Evolutionary conservation across 2,113 vertebrate species (phyloP).

Genomic region (Pseudonaja textilis): DNA sequence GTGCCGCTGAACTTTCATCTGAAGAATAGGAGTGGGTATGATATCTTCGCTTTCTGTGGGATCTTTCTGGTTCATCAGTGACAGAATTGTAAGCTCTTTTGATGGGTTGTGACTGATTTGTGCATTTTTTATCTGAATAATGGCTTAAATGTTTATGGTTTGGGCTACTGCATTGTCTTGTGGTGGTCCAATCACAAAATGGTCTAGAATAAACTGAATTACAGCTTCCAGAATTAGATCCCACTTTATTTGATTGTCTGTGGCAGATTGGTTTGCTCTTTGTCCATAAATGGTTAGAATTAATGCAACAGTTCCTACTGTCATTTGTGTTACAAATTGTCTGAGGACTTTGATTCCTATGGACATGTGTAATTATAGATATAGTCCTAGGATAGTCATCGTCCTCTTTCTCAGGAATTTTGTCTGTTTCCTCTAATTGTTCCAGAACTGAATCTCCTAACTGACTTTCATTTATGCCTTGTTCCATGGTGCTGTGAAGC

Average conservation of each 20-base stretch:
- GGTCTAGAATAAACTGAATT: slow-evolving; percentile 49
- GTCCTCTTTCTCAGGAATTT: slow-evolving; percentile 32
- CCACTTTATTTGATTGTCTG: slow-evolving; percentile 45
- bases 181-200: slow-evolving; percentile 56
- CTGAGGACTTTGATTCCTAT: slow-evolving; percentile 47
- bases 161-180: slow-evolving; percentile 39
- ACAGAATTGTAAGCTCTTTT: slow-evolving; percentile 70
- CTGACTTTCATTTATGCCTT: slow-evolving; percentile 13
- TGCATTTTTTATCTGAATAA: slow-evolving; percentile 43
- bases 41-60: slow-evolving; percentile 62
- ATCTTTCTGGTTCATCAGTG: slow-evolving; percentile 59
- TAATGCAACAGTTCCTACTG: background rate
- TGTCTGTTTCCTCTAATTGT: slow-evolving; percentile 23
- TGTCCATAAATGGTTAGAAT: slow-evolving; percentile 33
- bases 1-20: slow-evolving; percentile 56
- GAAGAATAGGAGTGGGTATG: slow-evolving; percentile 61
- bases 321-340: slow-evolving; percentile 18
- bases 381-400: slow-evolving; percentile 16
- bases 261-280: slow-evolving; percentile 42
- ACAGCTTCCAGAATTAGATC: slow-evolving; percentile 43
- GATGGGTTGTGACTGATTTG: slow-evolving; percentile 52
- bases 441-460: slow-evolving; percentile 21
- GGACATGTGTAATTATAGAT: background rate
- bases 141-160: slow-evolving; percentile 49
- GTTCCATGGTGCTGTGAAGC: slow-evolving; percentile 45